phyloP scores from a whole-genome alignment of 2,888 invertebrate genomes.

The Phalangium opilio region DNA sequence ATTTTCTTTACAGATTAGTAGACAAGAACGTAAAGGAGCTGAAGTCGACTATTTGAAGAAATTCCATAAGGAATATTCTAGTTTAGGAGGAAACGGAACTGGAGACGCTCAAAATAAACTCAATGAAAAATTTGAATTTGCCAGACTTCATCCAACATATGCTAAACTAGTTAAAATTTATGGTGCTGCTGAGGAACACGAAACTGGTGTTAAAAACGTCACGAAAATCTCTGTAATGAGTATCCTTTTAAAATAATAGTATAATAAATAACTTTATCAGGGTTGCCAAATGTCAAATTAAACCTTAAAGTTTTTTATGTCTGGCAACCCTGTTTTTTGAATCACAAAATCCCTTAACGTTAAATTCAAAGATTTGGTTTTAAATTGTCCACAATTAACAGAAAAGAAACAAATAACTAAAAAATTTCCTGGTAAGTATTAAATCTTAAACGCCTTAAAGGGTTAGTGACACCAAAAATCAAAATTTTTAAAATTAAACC shows the following conservation, averaged over 20 bases:
- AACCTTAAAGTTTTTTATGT: too few species aligned
- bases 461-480: too few species aligned
- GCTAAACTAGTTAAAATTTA: constrained; percentile 56
- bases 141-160: constrained; percentile 58
- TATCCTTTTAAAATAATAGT: too few species aligned
- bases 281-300: too few species aligned
- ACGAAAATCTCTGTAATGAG: too few species aligned
- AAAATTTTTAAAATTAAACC: too few species aligned
- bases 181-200: constrained; percentile 63
- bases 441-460: too few species aligned
- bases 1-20: not conserved
- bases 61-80: constrained; percentile 33
- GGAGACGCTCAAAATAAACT: constrained; percentile 26
- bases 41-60: constrained; percentile 82
- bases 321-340: too few species aligned
- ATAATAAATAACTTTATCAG: too few species aligned
- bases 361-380: constrained; percentile 33
- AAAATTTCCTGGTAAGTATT: constrained; percentile 18
- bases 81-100: constrained; percentile 33
- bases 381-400: constrained; percentile 42
- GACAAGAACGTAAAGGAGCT: constrained; percentile 60
- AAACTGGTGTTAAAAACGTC: constrained; percentile 31
- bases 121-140: constrained; percentile 36
- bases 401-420: constrained; percentile 39
- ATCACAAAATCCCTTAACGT: too few species aligned